Conservation (phyloP, 2,888 invertebrate genomes). For the Orthosia gracilis region DNA sequence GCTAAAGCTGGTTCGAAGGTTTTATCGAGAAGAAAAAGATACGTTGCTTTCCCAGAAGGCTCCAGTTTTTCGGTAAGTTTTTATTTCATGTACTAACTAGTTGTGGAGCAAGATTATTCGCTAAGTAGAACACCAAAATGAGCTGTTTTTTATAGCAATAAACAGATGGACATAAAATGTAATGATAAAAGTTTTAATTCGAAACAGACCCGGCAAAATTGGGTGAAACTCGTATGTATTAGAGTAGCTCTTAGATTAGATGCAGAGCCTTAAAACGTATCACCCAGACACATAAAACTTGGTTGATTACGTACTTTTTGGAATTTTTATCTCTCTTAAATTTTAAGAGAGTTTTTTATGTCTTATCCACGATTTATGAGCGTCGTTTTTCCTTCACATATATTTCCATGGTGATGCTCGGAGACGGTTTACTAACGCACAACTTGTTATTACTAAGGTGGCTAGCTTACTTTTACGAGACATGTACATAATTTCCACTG, state of each 20-base stretch:
- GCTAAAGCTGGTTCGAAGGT: slow-evolving; percentile 56
- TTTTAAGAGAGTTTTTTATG: slow-evolving; percentile 62
- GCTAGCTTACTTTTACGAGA: slow-evolving; percentile 30
- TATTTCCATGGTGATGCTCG: slow-evolving; percentile 45
- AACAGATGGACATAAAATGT: slow-evolving; percentile 37
- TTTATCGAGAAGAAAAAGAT: slow-evolving; percentile 91
- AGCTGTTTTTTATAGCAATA: slow-evolving; percentile 28
- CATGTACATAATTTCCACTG: slow-evolving; percentile 23
- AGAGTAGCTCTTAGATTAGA: slow-evolving; percentile 49
- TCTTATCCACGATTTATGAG: slow-evolving; percentile 60
- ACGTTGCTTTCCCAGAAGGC: slow-evolving; percentile 94
- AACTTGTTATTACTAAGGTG: slow-evolving; percentile 33
- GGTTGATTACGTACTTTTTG: slow-evolving; percentile 61
- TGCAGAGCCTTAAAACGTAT: slow-evolving; percentile 47
- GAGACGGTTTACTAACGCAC: not conserved
- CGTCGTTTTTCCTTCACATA: slow-evolving; percentile 52
- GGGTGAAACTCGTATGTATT: slow-evolving; percentile 31
- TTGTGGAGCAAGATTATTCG: slow-evolving; percentile 3
- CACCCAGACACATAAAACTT: slow-evolving; percentile 56
- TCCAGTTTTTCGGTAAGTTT: slow-evolving; percentile 93
- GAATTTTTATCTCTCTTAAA: slow-evolving; percentile 63
- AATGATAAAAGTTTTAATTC: slow-evolving; percentile 50
- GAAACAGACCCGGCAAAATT: slow-evolving; percentile 40
- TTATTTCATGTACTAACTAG: not conserved
- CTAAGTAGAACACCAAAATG: not conserved